Evolutionary conservation across 2,113 vertebrate genomes (phyloP).

Genomic region (Ailurus styani): DNA sequence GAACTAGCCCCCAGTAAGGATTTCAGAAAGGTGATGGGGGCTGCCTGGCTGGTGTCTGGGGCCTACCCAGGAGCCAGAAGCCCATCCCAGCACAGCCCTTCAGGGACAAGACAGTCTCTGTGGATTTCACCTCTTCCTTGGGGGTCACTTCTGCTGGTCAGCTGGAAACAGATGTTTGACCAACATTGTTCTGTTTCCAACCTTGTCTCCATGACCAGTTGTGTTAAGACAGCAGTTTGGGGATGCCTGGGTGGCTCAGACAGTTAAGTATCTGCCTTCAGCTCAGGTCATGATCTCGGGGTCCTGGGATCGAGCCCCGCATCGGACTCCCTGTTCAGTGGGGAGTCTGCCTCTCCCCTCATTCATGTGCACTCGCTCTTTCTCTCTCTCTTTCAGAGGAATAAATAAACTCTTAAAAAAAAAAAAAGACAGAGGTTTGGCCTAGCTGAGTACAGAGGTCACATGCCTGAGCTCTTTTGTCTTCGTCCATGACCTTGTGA

Average conservation of each 20-base stretch:
- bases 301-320: background rate
- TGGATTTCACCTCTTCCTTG: background rate
- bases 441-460: fast-evolving
- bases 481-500: background rate
- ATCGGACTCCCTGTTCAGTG: background rate
- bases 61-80: background rate
- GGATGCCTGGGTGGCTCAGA: background rate
- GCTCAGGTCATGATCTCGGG: background rate
- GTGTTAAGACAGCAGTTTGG: background rate
- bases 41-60: fast-evolving
- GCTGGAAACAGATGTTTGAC: background rate
- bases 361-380: background rate
- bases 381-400: background rate
- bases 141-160: background rate
- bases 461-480: background rate
- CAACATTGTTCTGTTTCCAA: background rate
- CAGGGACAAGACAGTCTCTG: background rate
- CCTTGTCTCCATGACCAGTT: background rate
- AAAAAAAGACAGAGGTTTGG: background rate
- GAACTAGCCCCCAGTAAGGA: background rate
- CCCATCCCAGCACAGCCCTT: fast-evolving
- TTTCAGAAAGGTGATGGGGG: background rate
- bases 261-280: background rate
- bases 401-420: background rate
- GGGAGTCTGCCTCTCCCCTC: background rate